phyloP scores from a whole-genome alignment of 2,888 invertebrate genomes.

The Cataglyphis livida region DNA sequence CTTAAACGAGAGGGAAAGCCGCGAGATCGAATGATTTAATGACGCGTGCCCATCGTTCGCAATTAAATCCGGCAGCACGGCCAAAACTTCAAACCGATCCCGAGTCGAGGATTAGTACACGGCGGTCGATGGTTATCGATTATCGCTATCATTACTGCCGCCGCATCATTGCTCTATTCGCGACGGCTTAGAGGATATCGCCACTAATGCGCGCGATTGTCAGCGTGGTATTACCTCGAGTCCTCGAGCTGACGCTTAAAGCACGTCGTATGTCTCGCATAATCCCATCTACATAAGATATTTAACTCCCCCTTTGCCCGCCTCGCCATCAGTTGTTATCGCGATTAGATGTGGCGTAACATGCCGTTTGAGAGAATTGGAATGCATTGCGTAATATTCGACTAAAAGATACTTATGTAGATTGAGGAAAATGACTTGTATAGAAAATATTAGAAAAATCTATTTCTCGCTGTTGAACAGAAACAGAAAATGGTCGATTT shows the following conservation, averaged over 20 bases:
- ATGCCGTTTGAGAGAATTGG: constrained; percentile 5
- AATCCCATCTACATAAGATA: constrained; percentile 71
- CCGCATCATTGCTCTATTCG: constrained; percentile 64
- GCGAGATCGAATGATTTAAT: constrained; percentile 44
- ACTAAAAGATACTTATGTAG: background rate
- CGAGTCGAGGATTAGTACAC: constrained; percentile 22
- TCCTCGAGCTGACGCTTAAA: constrained; percentile 49
- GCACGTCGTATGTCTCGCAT: constrained; percentile 46
- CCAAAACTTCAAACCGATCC: constrained; percentile 12
- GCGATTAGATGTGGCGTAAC: constrained; percentile 3
- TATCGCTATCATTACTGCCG: constrained; percentile 25
- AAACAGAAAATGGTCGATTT: background rate
- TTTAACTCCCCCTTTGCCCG: constrained; percentile 35
- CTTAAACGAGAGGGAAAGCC: constrained; percentile 35
- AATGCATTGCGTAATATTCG: background rate
- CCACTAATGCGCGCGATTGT: constrained; percentile 72
- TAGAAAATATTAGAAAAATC: background rate
- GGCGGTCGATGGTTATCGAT: constrained; percentile 59
- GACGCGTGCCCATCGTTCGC: constrained; percentile 19
- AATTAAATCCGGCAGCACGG: constrained; percentile 25
- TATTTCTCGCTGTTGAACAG: background rate
- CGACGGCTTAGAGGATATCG: constrained; percentile 62
- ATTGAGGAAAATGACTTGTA: background rate
- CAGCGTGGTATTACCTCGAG: constrained; percentile 63
- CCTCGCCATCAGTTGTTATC: constrained; percentile 39